A percentile compares a stretch with the other conserved stretches of the same genome.
Evolutionary conservation across 2,113 vertebrate genomes (phyloP).

Genomic region (Pachyramphus minor): DNA sequence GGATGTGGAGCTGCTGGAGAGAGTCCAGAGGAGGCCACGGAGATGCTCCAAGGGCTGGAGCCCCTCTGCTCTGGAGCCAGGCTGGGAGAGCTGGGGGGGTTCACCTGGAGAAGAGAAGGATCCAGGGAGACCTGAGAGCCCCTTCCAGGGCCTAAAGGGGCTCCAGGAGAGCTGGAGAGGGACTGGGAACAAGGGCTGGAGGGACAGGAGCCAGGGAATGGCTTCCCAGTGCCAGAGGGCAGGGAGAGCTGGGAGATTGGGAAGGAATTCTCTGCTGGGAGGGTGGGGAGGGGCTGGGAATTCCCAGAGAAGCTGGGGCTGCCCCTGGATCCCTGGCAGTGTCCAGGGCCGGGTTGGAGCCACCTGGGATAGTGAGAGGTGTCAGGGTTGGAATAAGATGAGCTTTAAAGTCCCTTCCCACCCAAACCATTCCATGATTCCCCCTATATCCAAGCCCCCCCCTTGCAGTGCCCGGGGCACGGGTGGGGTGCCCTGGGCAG

Average conservation of each 20-base stretch:
- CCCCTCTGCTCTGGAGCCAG: neutral
- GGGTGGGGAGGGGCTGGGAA: rapidly evolving
- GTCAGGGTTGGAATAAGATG: rapidly evolving
- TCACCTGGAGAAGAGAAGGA: neutral
- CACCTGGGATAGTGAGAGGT: rapidly evolving
- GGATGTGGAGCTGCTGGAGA: neutral
- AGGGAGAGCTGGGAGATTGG: rapidly evolving
- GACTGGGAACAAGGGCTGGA: rapidly evolving
- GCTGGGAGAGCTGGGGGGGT: neutral
- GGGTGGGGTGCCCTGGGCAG: neutral
- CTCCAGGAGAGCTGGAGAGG: neutral
- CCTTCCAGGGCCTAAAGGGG: neutral
- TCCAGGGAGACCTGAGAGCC: neutral
- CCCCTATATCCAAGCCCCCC: rapidly evolving
- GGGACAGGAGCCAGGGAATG: neutral
- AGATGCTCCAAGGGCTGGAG: neutral
- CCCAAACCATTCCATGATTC: rapidly evolving
- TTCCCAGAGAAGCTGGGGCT: neutral
- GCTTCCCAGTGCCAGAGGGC: neutral
- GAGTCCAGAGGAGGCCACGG: neutral
- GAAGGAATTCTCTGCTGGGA: rapidly evolving
- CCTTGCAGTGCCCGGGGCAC: rapidly evolving
- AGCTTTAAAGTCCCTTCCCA: rapidly evolving
- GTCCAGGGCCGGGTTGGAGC: neutral
- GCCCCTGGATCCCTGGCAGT: neutral